phyloP scores from a whole-genome alignment of 2,113 vertebrate genomes.

The Tyrannus savana region DNA sequence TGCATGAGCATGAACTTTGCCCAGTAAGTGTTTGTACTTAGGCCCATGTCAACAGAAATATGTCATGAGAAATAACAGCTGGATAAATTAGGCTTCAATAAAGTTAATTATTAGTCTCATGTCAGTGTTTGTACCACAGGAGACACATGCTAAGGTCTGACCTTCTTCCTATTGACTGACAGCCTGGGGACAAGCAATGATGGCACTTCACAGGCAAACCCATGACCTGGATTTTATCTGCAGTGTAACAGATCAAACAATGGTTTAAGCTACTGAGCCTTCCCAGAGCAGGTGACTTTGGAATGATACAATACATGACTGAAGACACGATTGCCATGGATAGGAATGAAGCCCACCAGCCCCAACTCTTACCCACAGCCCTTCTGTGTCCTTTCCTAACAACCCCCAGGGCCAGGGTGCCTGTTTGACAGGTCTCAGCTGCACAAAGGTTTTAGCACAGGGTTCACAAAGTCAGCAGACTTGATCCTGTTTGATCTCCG shows the following conservation, averaged over 20 bases:
- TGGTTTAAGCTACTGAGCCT: neutral
- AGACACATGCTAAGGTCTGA: neutral
- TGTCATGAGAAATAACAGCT: slow-evolving; percentile 26
- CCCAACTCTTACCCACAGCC: neutral
- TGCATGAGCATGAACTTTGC: slow-evolving; percentile 7
- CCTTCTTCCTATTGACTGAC: neutral
- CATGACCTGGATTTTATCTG: neutral
- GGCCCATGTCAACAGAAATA: slow-evolving; percentile 38
- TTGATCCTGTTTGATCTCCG: neutral
- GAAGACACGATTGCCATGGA: neutral
- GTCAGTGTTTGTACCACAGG: neutral
- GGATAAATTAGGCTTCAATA: slow-evolving; percentile 36
- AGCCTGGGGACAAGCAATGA: neutral
- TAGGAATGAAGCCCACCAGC: neutral
- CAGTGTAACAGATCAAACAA: neutral
- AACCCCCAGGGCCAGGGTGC: neutral
- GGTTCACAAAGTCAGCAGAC: neutral
- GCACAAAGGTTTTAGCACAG: neutral
- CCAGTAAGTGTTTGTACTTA: neutral
- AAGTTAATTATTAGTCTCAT: slow-evolving; percentile 60
- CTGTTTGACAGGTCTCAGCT: neutral
- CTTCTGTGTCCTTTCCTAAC: neutral
- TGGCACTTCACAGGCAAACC: neutral
- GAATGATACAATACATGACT: neutral
- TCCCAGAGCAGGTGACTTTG: neutral